Evolutionary conservation across 1,140 invertebrate genomes (phyloP).

Genomic region (Drosophila tsacasi): DNA sequence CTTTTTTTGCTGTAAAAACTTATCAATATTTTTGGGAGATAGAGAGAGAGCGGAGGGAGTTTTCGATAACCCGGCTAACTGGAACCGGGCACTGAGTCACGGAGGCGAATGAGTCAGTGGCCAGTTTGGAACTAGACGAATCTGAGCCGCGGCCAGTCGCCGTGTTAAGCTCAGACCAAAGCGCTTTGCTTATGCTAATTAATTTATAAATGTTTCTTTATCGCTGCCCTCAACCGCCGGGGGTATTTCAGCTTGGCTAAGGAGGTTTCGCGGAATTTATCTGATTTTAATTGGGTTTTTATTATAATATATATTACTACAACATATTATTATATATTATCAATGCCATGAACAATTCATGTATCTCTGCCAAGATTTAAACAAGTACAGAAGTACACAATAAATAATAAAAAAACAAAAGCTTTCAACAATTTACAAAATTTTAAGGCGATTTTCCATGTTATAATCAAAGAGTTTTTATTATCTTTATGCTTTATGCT

Average conservation of each 20-base stretch:
- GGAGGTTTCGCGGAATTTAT: neutral
- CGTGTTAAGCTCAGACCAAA: conserved; percentile 45
- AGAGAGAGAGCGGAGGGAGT: neutral
- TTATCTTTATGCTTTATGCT: neutral
- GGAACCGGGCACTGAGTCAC: conserved; percentile 41
- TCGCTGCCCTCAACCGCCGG: neutral
- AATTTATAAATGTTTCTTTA: conserved; percentile 71
- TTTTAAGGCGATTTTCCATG: neutral
- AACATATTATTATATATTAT: neutral
- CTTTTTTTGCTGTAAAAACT: conserved; percentile 8
- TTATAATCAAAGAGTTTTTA: neutral
- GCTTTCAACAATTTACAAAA: neutral
- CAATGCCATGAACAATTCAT: neutral
- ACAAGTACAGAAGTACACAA: neutral
- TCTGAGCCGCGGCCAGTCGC: conserved; percentile 46
- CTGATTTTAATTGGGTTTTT: neutral
- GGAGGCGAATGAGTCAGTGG: conserved; percentile 35
- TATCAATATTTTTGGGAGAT: conserved; percentile 10
- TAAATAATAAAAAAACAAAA: neutral
- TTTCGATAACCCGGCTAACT: conserved; percentile 8
- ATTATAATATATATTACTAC: no score
- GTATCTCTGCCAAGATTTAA: neutral
- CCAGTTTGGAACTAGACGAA: conserved; percentile 72
- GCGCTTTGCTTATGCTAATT: conserved; percentile 73
- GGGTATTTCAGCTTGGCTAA: neutral